These are phyloP conservation scores for Drosophila pseudoobscura DNA, from an alignment of 1,140 invertebrate species.

Conservation along the genomic window DNA sequence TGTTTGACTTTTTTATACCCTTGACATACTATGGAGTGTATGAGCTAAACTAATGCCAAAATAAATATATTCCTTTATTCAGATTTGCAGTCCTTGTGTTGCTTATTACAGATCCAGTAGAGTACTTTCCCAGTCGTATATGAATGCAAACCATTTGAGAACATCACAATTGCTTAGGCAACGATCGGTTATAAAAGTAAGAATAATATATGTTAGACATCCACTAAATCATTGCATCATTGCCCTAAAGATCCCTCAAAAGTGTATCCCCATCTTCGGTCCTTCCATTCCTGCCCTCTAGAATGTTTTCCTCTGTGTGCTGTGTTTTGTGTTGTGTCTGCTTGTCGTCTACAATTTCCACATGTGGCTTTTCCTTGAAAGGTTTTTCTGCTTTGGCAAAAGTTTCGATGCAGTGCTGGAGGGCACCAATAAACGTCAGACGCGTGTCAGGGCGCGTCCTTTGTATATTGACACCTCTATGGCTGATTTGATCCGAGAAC, in stretches of 20 bases:
- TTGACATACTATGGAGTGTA: not conserved
- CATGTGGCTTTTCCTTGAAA: slow-evolving; percentile 44
- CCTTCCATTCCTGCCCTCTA: slow-evolving; percentile 10
- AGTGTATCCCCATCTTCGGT: slow-evolving; percentile 7
- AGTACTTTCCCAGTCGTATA: too few species aligned
- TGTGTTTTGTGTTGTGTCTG: slow-evolving; percentile 37
- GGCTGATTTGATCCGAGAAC: slow-evolving; percentile 45
- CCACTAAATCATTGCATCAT: too few species aligned
- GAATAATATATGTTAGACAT: too few species aligned
- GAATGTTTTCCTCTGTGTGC: slow-evolving; percentile 15
- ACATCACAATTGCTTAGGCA: too few species aligned
- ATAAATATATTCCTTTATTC: too few species aligned
- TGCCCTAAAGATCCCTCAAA: not conserved
- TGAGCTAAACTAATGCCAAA: too few species aligned
- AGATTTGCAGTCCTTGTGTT: not conserved
- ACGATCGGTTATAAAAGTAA: too few species aligned
- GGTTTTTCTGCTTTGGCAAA: slow-evolving; percentile 38
- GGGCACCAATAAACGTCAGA: slow-evolving; percentile 76
- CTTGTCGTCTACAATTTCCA: slow-evolving; percentile 60
- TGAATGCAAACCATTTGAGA: too few species aligned
- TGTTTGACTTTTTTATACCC: slow-evolving; percentile 1
- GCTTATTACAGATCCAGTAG: too few species aligned
- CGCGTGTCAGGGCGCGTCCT: slow-evolving; percentile 68
- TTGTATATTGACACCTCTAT: slow-evolving; percentile 75
- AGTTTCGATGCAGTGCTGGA: slow-evolving; percentile 49